Percentiles rank a stretch among this genome's conserved stretches.
Conservation (phyloP, 2,113 vertebrate genomes). For the Marcusenius ussheri region DNA sequence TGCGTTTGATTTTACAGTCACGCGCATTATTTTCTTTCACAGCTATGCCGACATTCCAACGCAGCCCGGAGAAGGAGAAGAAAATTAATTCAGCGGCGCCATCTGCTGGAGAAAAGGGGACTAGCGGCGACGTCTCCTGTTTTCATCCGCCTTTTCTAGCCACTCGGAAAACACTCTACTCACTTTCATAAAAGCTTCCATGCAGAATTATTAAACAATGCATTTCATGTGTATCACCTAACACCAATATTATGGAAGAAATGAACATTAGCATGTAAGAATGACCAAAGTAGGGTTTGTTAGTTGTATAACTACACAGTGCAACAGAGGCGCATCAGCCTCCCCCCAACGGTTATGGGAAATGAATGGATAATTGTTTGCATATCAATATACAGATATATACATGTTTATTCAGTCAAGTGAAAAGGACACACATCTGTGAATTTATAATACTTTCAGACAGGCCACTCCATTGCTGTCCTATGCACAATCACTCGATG, state of each 20-base stretch:
- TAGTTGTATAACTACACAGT: background rate
- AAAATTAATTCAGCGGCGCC: background rate
- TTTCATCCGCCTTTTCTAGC: background rate
- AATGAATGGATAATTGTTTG: background rate
- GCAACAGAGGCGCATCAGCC: too few species aligned
- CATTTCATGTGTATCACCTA: background rate
- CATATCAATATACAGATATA: background rate
- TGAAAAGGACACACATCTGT: background rate
- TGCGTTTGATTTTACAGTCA: background rate
- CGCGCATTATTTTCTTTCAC: background rate
- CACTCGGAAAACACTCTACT: background rate
- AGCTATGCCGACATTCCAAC: background rate
- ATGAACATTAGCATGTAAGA: background rate
- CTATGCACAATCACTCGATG: background rate
- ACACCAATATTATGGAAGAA: background rate
- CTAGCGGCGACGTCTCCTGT: background rate
- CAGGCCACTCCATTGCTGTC: background rate
- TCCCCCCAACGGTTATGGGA: background rate
- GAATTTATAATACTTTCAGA: background rate
- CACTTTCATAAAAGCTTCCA: background rate
- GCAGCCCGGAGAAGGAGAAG: background rate
- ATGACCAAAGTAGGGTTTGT: background rate
- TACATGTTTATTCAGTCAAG: background rate
- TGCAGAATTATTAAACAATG: background rate
- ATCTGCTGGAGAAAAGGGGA: background rate